Evolutionary conservation across 2,888 invertebrate genomes (phyloP), one percentile per base, ranked within the genome.

Genomic region (Tenthredo notha): DNA sequence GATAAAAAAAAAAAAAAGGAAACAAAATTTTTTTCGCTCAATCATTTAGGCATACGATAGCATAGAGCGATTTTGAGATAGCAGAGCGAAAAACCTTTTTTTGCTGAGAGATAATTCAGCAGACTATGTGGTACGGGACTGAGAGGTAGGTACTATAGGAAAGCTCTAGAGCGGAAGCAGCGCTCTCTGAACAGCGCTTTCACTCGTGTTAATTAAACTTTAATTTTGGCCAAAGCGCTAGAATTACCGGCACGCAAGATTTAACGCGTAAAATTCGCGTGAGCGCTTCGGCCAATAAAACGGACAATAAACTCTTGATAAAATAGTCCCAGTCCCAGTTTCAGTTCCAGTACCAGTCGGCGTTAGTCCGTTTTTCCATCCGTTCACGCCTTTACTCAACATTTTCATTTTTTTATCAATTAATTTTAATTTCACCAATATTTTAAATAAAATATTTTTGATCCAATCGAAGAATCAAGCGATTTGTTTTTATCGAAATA

Each of bases 171-270:
- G 47, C 29, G 43, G 67, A 70, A 65, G 47, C 67, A 29, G 33
- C 43, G 43, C n/a, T 12, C 82, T 85, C 10, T 72, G 74, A 70
- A 80, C 84, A 33, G 77, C 74, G 84, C 61, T 75, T 83, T 75
- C 82, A 82, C 85, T 87, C 87, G 87, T 89, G 89, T 90, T 90
- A 90, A 90, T 90, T 90, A 90, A 90, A 91, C 87, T 90, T 90
- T 89, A 90, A 90, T 90, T 91, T 89, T 87, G 87, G 87, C 87
- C 87, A 85, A 87, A 70, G 65, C 67, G 84, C 86, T 86, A 80
- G 86, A 89, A 90, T 88, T 88, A 88, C 87, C 87, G 89, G 87
- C 70, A 83, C 83, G 83, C 83, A 70, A 65, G 83, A 83, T 83
- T 83, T 83, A 70, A 65, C 67, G 70, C 70, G 67, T 83, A 50